Conservation (phyloP, 30 jellyfish, hydroid and myxozoan species). For the Rhopilema esculentum region DNA sequence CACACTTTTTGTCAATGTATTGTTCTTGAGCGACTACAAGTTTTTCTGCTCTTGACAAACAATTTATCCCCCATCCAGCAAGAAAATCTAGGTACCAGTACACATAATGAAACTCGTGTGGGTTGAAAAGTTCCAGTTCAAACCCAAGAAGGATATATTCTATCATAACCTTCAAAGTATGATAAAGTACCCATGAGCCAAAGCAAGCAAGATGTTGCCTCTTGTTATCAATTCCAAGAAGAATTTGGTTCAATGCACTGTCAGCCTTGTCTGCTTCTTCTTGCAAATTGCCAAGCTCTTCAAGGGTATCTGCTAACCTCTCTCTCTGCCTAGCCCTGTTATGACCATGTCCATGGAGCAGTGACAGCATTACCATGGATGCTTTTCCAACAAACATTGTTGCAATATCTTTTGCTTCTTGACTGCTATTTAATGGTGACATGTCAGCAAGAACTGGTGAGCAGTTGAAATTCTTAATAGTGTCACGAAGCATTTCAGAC, state of each 20-base stretch:
- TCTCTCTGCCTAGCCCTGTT: slow-evolving; percentile 97
- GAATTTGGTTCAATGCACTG: slow-evolving; percentile 78
- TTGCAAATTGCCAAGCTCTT: slow-evolving; percentile 87
- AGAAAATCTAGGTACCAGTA: slow-evolving; percentile 92
- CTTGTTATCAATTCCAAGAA: slow-evolving; percentile 78
- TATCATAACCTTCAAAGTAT: slow-evolving; percentile 79
- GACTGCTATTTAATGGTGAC: slow-evolving; percentile 77
- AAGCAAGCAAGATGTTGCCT: slow-evolving; percentile 95
- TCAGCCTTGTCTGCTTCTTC: slow-evolving; percentile 96
- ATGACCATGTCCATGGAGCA: slow-evolving; percentile 88
- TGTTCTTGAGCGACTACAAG: slow-evolving; percentile 85
- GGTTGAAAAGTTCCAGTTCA: slow-evolving; percentile 90
- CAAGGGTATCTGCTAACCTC: slow-evolving; percentile 76
- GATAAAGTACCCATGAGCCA: slow-evolving; percentile 95
- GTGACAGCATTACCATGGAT: slow-evolving; percentile 67
- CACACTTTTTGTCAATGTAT: slow-evolving; percentile 82
- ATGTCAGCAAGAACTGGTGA: slow-evolving; percentile 92
- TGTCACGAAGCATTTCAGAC: slow-evolving; percentile 83
- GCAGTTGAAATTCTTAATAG: slow-evolving; percentile 75
- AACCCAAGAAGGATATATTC: slow-evolving; percentile 88
- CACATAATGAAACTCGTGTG: slow-evolving; percentile 92
- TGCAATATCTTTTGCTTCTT: slow-evolving; percentile 77
- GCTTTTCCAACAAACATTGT: slow-evolving; percentile 69
- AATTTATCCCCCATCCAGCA: slow-evolving; percentile 91
- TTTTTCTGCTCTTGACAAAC: slow-evolving; percentile 88